Base-by-base conservation (phyloP, 1,140 invertebrate genomes). In the Euwallacea similis region DNA sequence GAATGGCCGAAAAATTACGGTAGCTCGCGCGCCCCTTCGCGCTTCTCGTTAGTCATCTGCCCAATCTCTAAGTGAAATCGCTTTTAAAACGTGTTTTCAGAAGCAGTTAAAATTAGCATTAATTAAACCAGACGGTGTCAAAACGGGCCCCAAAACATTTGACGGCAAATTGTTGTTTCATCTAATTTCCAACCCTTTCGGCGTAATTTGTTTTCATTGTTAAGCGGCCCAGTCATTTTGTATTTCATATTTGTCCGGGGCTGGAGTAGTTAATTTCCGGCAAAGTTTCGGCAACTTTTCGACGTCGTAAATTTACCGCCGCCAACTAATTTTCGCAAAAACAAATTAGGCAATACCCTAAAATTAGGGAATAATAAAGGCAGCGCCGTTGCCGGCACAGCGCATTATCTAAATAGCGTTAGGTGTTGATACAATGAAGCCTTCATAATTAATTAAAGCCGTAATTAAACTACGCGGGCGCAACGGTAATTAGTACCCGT, bases 381-480 rank as follows among this genome's bases (percentile, higher is more conserved):
- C 42, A 42, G 46, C 43, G 44, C 46, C 63, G 59, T 42, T 42
- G 15, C 42, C 43, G 58, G 46, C 55, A 42, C 54, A 54, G 67
- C 73, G 75, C 74, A 76, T 76, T 76, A 76, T 76, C 76, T 76
- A 76, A 77, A 77, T 77, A 76, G 74, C 76, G 76, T 72, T 76
- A 77, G 76, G 78, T 77, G 78, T 77, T 79, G 78, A 79, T 77
- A 79, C 76, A 79, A 75, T 73, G 74, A 72, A 73, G 78, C 77
- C 76, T 80, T 78, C 77, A 80, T 80, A 78, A 79, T 80, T 80
- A 80, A 80, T 80, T 78, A 79, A 74, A 67, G 74, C 73, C 71
- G 69, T 80, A 80, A 80, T 80, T 80, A 80, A 80, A 79, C 79
- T 79, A 79, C 78, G 76, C 78, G 76, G 76, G 76, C 72, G 76